Conservation (phyloP, 2,888 invertebrate species). For the Doris montereyensis region DNA sequence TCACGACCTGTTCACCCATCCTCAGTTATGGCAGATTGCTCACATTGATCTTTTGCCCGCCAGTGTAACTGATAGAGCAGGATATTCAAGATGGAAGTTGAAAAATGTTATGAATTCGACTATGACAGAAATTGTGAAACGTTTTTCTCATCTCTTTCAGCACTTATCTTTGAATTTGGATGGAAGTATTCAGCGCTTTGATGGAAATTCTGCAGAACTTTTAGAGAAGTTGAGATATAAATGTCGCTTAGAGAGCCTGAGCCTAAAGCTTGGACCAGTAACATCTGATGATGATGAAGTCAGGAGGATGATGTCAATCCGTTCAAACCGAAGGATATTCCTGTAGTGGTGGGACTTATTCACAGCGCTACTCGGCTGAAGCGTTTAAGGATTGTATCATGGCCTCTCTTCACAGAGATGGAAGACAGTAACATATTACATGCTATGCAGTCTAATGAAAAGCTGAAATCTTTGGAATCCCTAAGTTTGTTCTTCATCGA, state of each 20-base stretch:
- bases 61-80: neutral
- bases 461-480: conserved; percentile 53
- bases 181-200: conserved; percentile 52
- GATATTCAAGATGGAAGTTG: neutral
- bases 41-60: conserved; percentile 45
- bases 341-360: conserved; percentile 52
- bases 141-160: conserved; percentile 61
- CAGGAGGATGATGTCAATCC: conserved; percentile 47
- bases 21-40: conserved; percentile 59
- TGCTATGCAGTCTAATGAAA: conserved; percentile 54
- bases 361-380: conserved; percentile 56
- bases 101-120: conserved; percentile 33
- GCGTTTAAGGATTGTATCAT: conserved; percentile 54
- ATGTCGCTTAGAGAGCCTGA: conserved; percentile 60
- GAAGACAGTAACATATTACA: conserved; percentile 54
- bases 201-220: conserved; percentile 47
- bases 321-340: conserved; percentile 45
- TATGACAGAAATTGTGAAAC: conserved; percentile 50
- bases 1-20: conserved; percentile 58
- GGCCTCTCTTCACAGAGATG: conserved; percentile 57
- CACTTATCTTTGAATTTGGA: conserved; percentile 53
- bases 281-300: conserved; percentile 45
- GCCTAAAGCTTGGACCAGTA: conserved; percentile 54
- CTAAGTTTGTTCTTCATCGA: conserved; percentile 55
- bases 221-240: conserved; percentile 51